Evolutionary conservation across 2,797 vertebrate species (phyloP), one percentile per base, ranked within the genome.

Genomic region (Thunnus albacares): DNA sequence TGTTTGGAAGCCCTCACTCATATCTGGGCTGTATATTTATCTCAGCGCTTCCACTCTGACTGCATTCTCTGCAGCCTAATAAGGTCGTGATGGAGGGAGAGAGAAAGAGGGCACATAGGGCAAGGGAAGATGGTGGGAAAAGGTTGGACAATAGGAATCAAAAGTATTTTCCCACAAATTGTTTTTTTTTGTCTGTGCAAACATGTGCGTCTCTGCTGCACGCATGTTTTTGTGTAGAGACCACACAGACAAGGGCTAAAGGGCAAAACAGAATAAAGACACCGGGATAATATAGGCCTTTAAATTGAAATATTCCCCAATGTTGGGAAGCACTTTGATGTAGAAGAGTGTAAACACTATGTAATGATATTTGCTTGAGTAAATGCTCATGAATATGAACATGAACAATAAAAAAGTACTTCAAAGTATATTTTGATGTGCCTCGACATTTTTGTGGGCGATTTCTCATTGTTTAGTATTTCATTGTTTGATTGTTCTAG

Each of bases 11-110:
- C 86, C 87, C 61, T 92, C 84, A 18, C 88, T 93, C 84, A 65
- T 85, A 91, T 91, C 89, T 79, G 26, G 4, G 81, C 76, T 89
- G 82, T 90, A 90, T 93, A 92, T 93, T 93, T 93, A 93, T 94
- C 87, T 89, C 63, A 17, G 59, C 57, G 20, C 79, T 80, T 85
- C 73, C 51, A 52, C 59, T 80, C 56, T 17, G 55, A 53, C 77
- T 80, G 58, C 80, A 79, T 67, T 85, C 79, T 64, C 67, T 59
- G 65, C 78, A 81, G 67, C 92, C 94, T 94, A 93, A 95, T 93
- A 94, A 92, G 94, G 93, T 72, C 82, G 79, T 71, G 75, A 57
- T 63, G 49, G 28, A 62, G 57, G 60, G 71, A 79, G 61, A 63
- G n/a, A 66, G 73, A 58, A 57, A 45, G 84, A 75, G 70, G 69